Percentiles rank a stretch among this genome's conserved stretches.
Conservation (phyloP, 1,140 invertebrate genomes). For the Bombus balteatus region DNA sequence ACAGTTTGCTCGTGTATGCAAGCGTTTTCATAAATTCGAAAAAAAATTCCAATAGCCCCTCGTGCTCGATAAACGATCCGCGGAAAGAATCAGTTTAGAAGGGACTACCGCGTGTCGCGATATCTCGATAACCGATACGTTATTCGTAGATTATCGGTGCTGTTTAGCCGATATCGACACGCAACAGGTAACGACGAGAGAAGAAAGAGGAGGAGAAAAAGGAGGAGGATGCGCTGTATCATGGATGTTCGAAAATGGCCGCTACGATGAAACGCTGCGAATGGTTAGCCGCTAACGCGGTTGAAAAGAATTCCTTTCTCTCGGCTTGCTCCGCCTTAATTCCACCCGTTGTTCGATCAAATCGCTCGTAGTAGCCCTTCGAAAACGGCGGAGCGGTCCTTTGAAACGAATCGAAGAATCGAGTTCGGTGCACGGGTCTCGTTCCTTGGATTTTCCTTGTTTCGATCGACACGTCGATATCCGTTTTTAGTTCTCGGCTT, state of each 20-base stretch:
- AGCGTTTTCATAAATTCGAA: neutral
- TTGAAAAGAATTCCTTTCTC: slow-evolving; percentile 62
- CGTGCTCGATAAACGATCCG: no score
- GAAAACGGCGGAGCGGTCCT: neutral
- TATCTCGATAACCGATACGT: neutral
- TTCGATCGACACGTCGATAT: no score
- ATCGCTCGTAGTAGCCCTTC: slow-evolving; percentile 18
- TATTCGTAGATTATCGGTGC: no score
- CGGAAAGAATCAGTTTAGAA: neutral
- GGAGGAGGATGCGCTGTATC: slow-evolving; percentile 63
- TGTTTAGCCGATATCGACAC: neutral
- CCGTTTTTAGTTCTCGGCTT: no score
- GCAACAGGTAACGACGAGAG: slow-evolving; percentile 2
- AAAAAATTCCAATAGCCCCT: neutral
- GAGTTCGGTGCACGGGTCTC: neutral
- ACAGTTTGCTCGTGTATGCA: neutral
- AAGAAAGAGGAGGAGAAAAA: slow-evolving; percentile 41
- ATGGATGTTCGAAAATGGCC: slow-evolving; percentile 76
- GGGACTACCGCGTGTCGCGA: neutral
- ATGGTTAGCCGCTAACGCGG: slow-evolving; percentile 62
- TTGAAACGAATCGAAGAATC: neutral
- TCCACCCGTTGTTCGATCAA: slow-evolving; percentile 31
- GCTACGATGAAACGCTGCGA: slow-evolving; percentile 59
- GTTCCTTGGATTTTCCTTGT: neutral
- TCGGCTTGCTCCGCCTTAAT: slow-evolving; percentile 73